Evolutionary conservation across 1,140 invertebrate species (phyloP).

Genomic region (Eumeta japonica): DNA sequence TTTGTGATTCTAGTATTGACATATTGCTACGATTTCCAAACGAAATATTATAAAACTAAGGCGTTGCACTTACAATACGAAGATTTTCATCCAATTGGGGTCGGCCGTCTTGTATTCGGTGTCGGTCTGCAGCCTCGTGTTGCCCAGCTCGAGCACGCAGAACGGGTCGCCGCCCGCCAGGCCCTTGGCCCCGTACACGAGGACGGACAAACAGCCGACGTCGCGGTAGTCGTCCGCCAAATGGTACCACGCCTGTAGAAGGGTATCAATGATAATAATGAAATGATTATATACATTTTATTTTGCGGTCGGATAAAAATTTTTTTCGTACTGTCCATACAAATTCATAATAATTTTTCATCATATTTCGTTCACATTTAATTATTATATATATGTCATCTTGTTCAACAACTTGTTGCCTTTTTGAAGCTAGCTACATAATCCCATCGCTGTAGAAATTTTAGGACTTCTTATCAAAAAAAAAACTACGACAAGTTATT

Average conservation of each 20-base stretch:
- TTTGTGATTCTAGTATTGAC: too few relatives aligned
- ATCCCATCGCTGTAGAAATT: too few relatives aligned
- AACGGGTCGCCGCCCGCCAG: conserved; percentile 84
- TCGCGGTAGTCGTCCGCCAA: conserved; percentile 72
- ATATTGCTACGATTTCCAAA: too few relatives aligned
- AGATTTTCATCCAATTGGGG: conserved; percentile 96
- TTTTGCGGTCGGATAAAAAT: conserved; percentile 1
- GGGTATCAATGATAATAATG: conserved; percentile 12
- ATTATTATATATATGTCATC: too few relatives aligned
- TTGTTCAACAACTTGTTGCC: too few relatives aligned
- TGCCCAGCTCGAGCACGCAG: conserved; percentile 90
- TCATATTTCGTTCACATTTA: too few relatives aligned
- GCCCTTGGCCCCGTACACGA: conserved; percentile 84
- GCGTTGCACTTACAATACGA: conserved; percentile 91
- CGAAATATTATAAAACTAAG: too few relatives aligned
- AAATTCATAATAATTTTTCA: too few relatives aligned
- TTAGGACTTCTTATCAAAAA: too few relatives aligned
- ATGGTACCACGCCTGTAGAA: conserved; percentile 59
- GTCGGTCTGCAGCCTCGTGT: conserved; percentile 90
- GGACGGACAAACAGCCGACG: conserved; percentile 80
- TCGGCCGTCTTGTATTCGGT: conserved; percentile 95
- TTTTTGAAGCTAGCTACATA: too few relatives aligned
- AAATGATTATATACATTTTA: background rate
- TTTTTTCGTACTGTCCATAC: too few relatives aligned
- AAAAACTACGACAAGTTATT: too few relatives aligned